phyloP scores from a whole-genome alignment of 2,888 invertebrate species.

The Acanthococcus lagerstroemiae region DNA sequence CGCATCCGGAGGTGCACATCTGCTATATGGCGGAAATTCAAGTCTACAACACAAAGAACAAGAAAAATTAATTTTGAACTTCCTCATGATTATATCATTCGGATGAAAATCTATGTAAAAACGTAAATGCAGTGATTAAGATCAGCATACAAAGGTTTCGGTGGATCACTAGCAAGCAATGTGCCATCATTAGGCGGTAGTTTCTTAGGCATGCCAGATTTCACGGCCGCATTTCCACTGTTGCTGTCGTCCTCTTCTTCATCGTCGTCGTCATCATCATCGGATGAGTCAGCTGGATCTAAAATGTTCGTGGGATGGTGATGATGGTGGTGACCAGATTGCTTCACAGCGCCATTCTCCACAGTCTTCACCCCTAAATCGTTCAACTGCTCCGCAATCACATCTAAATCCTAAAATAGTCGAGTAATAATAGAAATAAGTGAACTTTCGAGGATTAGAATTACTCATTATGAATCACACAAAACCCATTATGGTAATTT shows the following conservation, averaged over 20 bases:
- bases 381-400: conserved; percentile 89
- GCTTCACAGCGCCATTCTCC: conserved; percentile 43
- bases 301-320: conserved; percentile 35
- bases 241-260: conserved; percentile 41
- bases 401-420: conserved; percentile 80
- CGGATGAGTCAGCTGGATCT: conserved; percentile 41
- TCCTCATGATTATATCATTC: background rate
- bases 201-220: conserved; percentile 32
- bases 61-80: background rate
- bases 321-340: conserved; percentile 31
- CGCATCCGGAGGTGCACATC: conserved; percentile 5
- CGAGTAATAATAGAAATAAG: no score
- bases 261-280: conserved; percentile 56
- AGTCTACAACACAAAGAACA: background rate
- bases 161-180: conserved; percentile 88
- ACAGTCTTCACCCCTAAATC: conserved; percentile 71
- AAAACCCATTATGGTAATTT: no score
- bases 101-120: background rate
- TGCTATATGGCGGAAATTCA: conserved; percentile 19
- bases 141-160: conserved; percentile 81
- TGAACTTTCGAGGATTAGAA: no score
- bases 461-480: no score
- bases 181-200: conserved; percentile 76
- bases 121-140: background rate
- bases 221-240: conserved; percentile 36